phyloP scores from a whole-genome alignment of 2,113 vertebrate genomes.

The Phrynosoma blainvillii region DNA sequence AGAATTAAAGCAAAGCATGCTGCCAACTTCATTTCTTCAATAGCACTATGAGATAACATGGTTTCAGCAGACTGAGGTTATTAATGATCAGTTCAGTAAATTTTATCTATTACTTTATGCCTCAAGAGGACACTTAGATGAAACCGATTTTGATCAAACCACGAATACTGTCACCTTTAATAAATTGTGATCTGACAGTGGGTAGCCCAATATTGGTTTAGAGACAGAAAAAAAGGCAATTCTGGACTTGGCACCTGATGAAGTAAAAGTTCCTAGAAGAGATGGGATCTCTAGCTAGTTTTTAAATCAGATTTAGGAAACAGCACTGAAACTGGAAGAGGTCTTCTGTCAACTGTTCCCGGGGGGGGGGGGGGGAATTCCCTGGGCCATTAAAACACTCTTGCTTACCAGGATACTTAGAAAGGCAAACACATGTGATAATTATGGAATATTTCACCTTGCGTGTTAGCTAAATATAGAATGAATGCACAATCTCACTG shows the following conservation, averaged over 20 bases:
- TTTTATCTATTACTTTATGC: slow-evolving; percentile 65
- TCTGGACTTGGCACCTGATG: slow-evolving; percentile 36
- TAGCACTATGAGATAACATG: slow-evolving; percentile 59
- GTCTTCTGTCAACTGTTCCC: slow-evolving; percentile 18
- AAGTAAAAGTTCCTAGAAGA: slow-evolving; percentile 30
- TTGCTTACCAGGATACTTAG: slow-evolving; percentile 62
- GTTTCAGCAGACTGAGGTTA: slow-evolving; percentile 60
- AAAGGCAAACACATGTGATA: slow-evolving; percentile 34
- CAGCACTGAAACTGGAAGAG: background rate
- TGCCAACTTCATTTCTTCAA: slow-evolving; percentile 65
- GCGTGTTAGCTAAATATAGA: slow-evolving; percentile 31
- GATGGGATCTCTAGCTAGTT: background rate
- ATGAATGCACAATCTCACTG: background rate
- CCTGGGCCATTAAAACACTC: slow-evolving; percentile 44
- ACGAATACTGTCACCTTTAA: slow-evolving; percentile 66
- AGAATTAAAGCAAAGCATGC: slow-evolving; percentile 56
- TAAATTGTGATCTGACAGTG: slow-evolving; percentile 58
- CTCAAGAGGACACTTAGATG: slow-evolving; percentile 55
- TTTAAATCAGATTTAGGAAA: background rate
- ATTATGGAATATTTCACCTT: slow-evolving; percentile 18
- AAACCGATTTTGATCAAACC: slow-evolving; percentile 67
- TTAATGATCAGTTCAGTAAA: slow-evolving; percentile 65
- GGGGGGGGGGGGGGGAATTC: background rate
- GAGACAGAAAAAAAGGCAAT: slow-evolving; percentile 46
- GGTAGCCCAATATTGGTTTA: slow-evolving; percentile 56